A percentile compares a stretch with the other conserved stretches of the same genome.
Conservation (phyloP, 2,888 invertebrate genomes). For the Heliothis peltigera region DNA sequence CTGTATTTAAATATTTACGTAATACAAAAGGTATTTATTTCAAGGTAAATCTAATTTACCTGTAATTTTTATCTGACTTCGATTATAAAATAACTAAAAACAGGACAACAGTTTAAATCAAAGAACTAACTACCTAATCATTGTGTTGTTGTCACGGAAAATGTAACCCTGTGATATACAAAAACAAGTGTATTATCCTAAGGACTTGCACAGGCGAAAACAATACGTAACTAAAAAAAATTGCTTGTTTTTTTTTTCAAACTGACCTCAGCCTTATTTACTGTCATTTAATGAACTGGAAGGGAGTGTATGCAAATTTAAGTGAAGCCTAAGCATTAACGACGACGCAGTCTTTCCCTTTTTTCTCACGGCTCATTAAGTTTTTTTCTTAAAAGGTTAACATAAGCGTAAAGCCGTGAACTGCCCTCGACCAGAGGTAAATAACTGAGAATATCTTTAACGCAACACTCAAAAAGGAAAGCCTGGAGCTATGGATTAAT, state of each 20-base stretch:
- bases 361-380: constrained; percentile 77
- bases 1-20: background rate
- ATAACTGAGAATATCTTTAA: constrained; percentile 70
- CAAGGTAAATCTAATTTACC: constrained; percentile 51
- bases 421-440: constrained; percentile 67
- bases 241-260: constrained; percentile 5
- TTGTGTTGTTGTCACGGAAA: background rate
- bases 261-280: constrained; percentile 50
- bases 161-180: constrained; percentile 3
- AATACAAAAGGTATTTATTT: constrained; percentile 16
- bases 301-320: constrained; percentile 56
- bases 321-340: constrained; percentile 60
- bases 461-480: constrained; percentile 57
- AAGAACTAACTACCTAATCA: constrained; percentile 19
- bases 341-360: constrained; percentile 67
- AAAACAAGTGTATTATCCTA: background rate
- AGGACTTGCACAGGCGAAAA: background rate
- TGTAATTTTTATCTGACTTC: constrained; percentile 20
- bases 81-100: constrained; percentile 22
- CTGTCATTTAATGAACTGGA: constrained; percentile 63
- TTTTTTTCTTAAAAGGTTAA: constrained; percentile 84
- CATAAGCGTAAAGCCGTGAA: constrained; percentile 79
- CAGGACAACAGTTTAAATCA: constrained; percentile 36
- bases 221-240: background rate
- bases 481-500: constrained; percentile 38